Conservation (phyloP, 2,797 vertebrate species). For the Oophaga sylvatica region DNA sequence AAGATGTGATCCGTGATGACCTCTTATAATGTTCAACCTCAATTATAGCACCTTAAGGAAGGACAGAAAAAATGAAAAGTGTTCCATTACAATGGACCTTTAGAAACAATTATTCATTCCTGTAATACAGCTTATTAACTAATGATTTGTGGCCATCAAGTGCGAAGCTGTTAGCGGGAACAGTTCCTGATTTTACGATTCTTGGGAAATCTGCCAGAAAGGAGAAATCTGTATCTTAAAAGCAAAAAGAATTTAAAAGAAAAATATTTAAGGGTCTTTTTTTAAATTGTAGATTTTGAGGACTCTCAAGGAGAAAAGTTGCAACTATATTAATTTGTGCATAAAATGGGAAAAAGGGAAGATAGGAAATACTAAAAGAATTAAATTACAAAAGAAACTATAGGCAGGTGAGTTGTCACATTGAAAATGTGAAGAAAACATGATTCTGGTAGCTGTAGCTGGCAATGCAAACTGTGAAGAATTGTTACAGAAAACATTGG, state of each 20-base stretch:
- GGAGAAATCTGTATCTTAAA: conserved; percentile 10
- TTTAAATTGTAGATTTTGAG: neutral
- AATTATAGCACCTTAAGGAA: conserved; percentile 15
- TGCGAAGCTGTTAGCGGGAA: conserved; percentile 4
- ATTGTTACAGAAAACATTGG: too few species aligned
- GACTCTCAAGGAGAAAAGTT: neutral
- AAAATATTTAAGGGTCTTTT: neutral
- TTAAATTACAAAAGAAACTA: too few species aligned
- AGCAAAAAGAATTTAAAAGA: neutral
- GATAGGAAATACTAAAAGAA: neutral
- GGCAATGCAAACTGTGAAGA: too few species aligned
- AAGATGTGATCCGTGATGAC: neutral
- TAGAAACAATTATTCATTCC: conserved; percentile 16
- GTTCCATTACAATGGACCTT: conserved; percentile 16
- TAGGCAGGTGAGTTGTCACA: too few species aligned
- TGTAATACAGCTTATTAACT: conserved; percentile 17
- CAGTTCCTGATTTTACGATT: neutral
- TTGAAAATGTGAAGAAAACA: too few species aligned
- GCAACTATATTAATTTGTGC: neutral
- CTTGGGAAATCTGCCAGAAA: neutral
- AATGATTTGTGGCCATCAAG: conserved; percentile 13
- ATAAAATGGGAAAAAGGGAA: neutral
- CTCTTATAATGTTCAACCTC: conserved; percentile 18
- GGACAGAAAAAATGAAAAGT: neutral
- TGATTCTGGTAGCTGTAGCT: too few species aligned